Evolutionary conservation across 2,113 vertebrate species (phyloP).

Genomic region (Triplophysa tibetana): DNA sequence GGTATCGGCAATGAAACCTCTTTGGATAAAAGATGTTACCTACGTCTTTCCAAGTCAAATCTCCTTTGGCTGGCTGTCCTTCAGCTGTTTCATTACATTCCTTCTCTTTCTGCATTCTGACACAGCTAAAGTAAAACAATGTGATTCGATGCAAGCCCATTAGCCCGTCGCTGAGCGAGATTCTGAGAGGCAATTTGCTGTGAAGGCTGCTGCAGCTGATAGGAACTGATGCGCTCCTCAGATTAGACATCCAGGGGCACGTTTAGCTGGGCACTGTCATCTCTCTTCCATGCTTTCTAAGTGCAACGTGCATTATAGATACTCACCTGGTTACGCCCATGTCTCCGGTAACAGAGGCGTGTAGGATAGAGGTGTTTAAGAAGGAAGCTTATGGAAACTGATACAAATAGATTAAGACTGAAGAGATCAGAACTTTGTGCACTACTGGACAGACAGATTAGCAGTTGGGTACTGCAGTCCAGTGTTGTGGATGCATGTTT

Average conservation of each 20-base stretch:
- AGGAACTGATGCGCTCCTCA: constrained; percentile 64
- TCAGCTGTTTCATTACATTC: constrained; percentile 54
- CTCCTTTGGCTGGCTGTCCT: constrained; percentile 50
- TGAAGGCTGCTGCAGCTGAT: constrained; percentile 63
- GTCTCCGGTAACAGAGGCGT: background rate
- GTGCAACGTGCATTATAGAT: constrained; percentile 14
- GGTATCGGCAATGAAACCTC: constrained; percentile 33
- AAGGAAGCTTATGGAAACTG: background rate
- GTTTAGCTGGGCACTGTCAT: constrained; percentile 43
- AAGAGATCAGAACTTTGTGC: background rate
- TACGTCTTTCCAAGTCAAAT: constrained; percentile 42
- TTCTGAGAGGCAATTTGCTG: constrained; percentile 62
- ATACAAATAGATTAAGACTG: background rate
- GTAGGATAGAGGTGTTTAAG: background rate
- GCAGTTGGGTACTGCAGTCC: background rate
- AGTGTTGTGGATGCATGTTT: too few species aligned
- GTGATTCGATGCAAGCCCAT: constrained; percentile 53
- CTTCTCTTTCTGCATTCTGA: constrained; percentile 40
- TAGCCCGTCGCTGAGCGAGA: constrained; percentile 51
- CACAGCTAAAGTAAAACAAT: constrained; percentile 57
- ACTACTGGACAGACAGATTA: background rate
- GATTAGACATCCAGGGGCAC: constrained; percentile 61
- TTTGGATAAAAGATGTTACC: constrained; percentile 50
- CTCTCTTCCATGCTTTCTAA: constrained; percentile 11
- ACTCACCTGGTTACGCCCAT: constrained; percentile 1